Evolutionary conservation across 2,888 invertebrate genomes (phyloP), one percentile per base, ranked within the genome.

Genomic region (Drosophila infuscata): DNA sequence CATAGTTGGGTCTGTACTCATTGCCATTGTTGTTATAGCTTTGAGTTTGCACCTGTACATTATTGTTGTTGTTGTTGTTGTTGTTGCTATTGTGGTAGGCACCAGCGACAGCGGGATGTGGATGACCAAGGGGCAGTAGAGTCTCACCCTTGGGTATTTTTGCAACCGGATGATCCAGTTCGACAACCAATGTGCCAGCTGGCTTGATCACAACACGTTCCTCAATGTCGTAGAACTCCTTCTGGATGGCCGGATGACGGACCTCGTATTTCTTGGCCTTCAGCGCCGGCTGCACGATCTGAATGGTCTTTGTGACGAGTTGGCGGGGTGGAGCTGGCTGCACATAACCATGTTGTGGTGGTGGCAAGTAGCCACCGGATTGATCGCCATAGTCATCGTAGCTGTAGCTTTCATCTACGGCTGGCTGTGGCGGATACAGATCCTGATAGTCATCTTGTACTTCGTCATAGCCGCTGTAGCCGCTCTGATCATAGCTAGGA

Each of bases 171-270:
- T 94, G 94, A 74, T 95, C 94, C 15, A 95, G 92, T 78, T 95
- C 95, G 0, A 95, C 94, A 6, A 95, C 93, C 35, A 95, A 94
- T 12, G 94, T 95, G 35, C 95, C 95, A 6, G 94, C 95, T 0
- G 95, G 95, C 33, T 95, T 94, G 51, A 95, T 94, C 25, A 95
- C 92, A 30, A 95, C 94, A 54, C 94, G 94, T 82, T 95, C 95
- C 83, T 95, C 95, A 76, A 95, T 94, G 81, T 95, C 95, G 90
- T 95, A 95, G 91, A 95, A 95, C 86, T 95, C 94, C 90, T 95
- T 95, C 80, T 95, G 94, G 70, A 95, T 94, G 41, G 95, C 95
- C 49, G 95, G 95, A 72, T 95, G 94, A 70, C 95, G 94, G 12
- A 95, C 94, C 88, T 94, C 94, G 82, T 94, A 94, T 74, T 94